Base-by-base conservation (phyloP, 2,888 invertebrate genomes). In the Oasisia sp. region DNA sequence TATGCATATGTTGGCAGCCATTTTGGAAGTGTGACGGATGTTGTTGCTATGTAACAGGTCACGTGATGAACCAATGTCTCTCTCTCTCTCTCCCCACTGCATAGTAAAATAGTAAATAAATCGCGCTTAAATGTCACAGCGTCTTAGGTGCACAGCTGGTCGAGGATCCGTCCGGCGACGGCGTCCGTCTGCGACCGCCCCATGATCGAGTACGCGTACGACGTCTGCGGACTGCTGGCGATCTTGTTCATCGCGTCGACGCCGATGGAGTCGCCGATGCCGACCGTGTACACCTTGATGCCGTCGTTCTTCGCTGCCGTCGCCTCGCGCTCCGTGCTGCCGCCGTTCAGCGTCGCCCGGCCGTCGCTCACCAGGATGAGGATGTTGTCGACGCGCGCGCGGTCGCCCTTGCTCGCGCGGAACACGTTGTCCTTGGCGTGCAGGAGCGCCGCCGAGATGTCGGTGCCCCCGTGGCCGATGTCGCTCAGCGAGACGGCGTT, bases 331-430 rank as follows among this genome's bases (percentile, higher is more conserved):
- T 50, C 32, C 27, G 27, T 32, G 14, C 2, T 14, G n/a, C 19
- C 92, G 9, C 91, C 45, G 56, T 93, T 92, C 8, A 89, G 27
- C 4, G 92, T 93, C 5, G 93, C 92, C 89, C 58, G 91, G 1
- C 93, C 94, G 91, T 94, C 94, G 89, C 92, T 93, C 45, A 94
- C 74, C 27, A 94, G 50, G 45, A 94, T 89, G 32, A 93, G 32
- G 19, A 91, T 89, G 91, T 94, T 92, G 19, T 92, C 50, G 9
- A 93, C 93, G 32, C 92, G 93, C 19, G 91, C 90, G n/a, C 94
- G 90, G 74, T 93, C 92, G 3, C 92, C 93, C 32, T 91, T 32
- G 7, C n/a, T n/a, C 4, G 89, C 89, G 7, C 32, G n/a, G 89
- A 93, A 92, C 14, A 93, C 93, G 38, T 91, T 74, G 32, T 90